Evolutionary conservation across 2,797 vertebrate species (phyloP).

Genomic region (Enteromius fasciolatus): DNA sequence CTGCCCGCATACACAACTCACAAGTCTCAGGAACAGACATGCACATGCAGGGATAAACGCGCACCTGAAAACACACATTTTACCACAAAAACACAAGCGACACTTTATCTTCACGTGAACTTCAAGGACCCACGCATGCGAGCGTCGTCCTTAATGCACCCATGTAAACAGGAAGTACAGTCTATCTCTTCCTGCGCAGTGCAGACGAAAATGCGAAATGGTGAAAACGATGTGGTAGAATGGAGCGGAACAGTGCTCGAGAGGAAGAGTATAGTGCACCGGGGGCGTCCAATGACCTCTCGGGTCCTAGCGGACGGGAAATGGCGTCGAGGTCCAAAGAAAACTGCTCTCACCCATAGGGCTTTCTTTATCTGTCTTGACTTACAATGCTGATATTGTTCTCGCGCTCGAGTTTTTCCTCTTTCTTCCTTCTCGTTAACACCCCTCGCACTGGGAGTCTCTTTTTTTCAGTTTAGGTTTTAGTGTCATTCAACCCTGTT

Average conservation of each 20-base stretch:
- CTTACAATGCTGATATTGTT: slow-evolving; percentile 57
- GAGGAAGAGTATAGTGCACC: slow-evolving; percentile 41
- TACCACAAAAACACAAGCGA: not conserved
- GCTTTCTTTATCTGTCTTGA: slow-evolving; percentile 42
- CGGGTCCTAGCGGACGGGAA: slow-evolving; percentile 54
- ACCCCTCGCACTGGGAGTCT: slow-evolving; percentile 38
- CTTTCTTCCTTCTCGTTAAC: slow-evolving; percentile 52
- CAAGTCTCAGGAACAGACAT: slow-evolving; percentile 37
- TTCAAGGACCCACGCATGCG: not conserved
- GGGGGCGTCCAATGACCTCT: slow-evolving; percentile 37
- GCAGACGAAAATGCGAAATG: not conserved
- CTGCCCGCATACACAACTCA: slow-evolving; percentile 39
- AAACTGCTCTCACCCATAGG: slow-evolving; percentile 41
- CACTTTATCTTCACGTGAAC: not conserved
- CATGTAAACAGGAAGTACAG: slow-evolving; percentile 62
- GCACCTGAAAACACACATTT: not conserved
- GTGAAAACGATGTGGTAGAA: slow-evolving; percentile 31
- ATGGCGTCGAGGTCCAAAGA: slow-evolving; percentile 57
- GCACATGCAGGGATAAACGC: not conserved
- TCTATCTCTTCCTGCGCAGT: slow-evolving; percentile 61
- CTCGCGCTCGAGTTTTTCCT: not conserved
- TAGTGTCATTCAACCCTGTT: slow-evolving; percentile 58
- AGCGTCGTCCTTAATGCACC: not conserved
- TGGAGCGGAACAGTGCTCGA: slow-evolving; percentile 14
- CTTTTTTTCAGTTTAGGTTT: slow-evolving; percentile 15